These are phyloP conservation scores for Pelochelys cantorii DNA, from an alignment of 2,797 vertebrate species.

Conservation along the genomic window DNA sequence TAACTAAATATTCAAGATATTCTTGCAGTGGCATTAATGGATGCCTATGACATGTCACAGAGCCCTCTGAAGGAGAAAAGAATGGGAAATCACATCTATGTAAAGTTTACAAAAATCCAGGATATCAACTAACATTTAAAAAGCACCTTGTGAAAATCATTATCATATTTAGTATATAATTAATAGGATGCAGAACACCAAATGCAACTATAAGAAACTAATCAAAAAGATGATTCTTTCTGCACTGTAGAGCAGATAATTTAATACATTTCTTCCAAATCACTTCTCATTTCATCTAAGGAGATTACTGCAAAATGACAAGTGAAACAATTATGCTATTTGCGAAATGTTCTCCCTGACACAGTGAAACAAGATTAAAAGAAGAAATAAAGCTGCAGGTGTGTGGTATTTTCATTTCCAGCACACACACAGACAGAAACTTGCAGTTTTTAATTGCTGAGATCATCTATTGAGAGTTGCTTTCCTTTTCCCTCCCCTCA, in stretches of 20 bases:
- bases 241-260: conserved; percentile 38
- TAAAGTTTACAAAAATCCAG: conserved; percentile 68
- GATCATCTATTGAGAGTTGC: neutral
- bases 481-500: conserved; percentile 7
- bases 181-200: neutral
- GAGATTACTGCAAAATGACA: conserved; percentile 59
- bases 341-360: conserved; percentile 47
- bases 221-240: conserved; percentile 28
- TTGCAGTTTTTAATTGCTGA: conserved; percentile 49
- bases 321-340: conserved; percentile 44
- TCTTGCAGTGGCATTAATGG: conserved; percentile 59
- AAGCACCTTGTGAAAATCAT: neutral
- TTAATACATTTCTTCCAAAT: conserved; percentile 45
- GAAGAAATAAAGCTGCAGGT: conserved; percentile 34
- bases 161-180: neutral
- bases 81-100: conserved; percentile 24
- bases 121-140: neutral
- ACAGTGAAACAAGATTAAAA: conserved; percentile 42
- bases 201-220: conserved; percentile 58
- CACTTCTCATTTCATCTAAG: conserved; percentile 51
- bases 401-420: conserved; percentile 42
- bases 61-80: conserved; percentile 34
- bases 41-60: conserved; percentile 62
- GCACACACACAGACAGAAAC: conserved; percentile 8
- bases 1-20: conserved; percentile 57